Base-by-base conservation (phyloP, 2,113 vertebrate genomes). In the Chionis minor region DNA sequence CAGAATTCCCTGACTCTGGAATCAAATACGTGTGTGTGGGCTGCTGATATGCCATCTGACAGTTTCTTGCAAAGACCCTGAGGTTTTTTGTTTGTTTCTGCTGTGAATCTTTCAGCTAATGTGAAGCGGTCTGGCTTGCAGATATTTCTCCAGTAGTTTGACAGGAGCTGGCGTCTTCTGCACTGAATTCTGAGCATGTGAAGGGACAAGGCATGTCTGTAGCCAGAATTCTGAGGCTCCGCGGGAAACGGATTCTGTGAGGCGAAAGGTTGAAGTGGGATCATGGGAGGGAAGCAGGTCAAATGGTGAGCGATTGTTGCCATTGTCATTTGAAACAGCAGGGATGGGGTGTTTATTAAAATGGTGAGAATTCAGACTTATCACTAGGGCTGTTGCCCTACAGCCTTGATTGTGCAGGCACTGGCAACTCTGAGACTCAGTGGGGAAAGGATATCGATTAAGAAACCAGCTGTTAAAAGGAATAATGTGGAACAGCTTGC, bases 221-320 rank as follows among this genome's bases (percentile, higher is more conserved):
- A 90, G 69, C 78, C 27, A 58, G 90, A 80, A 95, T 61, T n/a
- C 88, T 30, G 63, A 92, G 59, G 90, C 96, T 75, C 74, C 88
- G 85, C 0, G 17, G 96, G 93, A 90, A 90, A 54, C 95, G 30
- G 81, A 90, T 86, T 52, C 65, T 72, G 92, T 97, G 98, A 98
- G 96, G 94, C 72, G 54, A 83, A 49, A 97, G 97, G 95, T 96
- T 56, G 33, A 75, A 97, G 94, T 92, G 95, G 97, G 96, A 98
- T 92, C 97, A 98, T 98, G 98, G 98, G 98, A 97, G 98, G 98
- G 97, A 98, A 98, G 91, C 98, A 98, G 96, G 98, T 98, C 96
- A 98, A 98, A 98, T 98, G 98, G 98, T 98, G 97, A 98, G 98
- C 96, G 27, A 61, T 42, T 18, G 81, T 92, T 88, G 77, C 42